Conservation (phyloP, 2,797 vertebrate species). For the Enteromius viviparus region DNA sequence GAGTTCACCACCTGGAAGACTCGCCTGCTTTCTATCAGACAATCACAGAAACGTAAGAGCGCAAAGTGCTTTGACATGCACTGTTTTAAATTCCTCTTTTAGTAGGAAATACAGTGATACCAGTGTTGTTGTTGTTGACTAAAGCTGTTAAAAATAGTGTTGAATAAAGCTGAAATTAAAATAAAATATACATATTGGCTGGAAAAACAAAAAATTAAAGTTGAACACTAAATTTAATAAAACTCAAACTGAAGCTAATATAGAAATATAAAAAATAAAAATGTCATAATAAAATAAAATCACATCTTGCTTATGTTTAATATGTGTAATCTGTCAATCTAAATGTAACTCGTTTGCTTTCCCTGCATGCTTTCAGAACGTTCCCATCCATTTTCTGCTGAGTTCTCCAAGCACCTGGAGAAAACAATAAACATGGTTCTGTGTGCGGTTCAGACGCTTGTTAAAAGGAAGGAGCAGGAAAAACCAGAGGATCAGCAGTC, state of each 20-base stretch:
- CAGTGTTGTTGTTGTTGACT: not conserved
- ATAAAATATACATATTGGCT: not conserved
- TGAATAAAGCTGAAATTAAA: not conserved
- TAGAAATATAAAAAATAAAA: not conserved
- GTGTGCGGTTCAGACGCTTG: constrained; percentile 86
- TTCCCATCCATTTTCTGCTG: constrained; percentile 70
- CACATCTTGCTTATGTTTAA: not conserved
- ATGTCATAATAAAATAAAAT: not conserved
- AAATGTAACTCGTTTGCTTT: not conserved
- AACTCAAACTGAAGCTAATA: not conserved
- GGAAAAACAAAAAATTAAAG: not conserved
- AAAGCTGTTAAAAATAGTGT: not conserved
- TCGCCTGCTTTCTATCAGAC: constrained; percentile 75
- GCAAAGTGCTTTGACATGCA: not conserved
- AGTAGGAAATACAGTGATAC: not conserved
- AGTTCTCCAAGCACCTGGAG: constrained; percentile 87
- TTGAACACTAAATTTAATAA: not conserved
- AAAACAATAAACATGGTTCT: constrained; percentile 83
- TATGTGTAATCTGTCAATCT: not conserved
- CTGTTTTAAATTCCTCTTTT: not conserved
- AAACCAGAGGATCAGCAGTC: constrained; percentile 59
- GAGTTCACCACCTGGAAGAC: constrained; percentile 89
- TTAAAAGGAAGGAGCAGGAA: constrained; percentile 77
- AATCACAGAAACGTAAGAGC: constrained; percentile 64
- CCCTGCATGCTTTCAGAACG: constrained; percentile 56